Base-by-base conservation (phyloP, 2,113 vertebrate species). In the Dolichotis patagonum region DNA sequence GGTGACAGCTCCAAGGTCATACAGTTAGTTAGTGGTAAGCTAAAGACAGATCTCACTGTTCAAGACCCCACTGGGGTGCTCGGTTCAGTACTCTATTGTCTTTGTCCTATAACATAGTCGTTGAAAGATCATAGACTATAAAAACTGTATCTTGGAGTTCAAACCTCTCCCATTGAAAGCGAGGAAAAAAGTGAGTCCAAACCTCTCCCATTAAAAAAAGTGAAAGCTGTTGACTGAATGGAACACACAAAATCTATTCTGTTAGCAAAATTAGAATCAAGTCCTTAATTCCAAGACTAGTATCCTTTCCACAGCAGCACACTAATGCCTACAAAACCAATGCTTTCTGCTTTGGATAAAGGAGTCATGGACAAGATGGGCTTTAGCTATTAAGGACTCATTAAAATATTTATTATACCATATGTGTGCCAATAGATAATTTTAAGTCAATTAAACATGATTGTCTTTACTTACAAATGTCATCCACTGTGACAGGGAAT, bases 401-500 rank as follows among this genome's bases (percentile, higher is more conserved):
- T n/a, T 60, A 67, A 94, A 93, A 90, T 82, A 88, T 63, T 69
- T 85, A 90, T 56, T 87, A 85, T 91, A 81, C 41, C 41, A 91
- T 38, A 71, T 43, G 73, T 85, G n/a, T 95, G 77, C 95, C 83
- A 94, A 56, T 20, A 84, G 75, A 63, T 90, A 95, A 95, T 52
- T 94, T 97, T 75, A 90, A 90, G 90, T 90, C 41, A 92, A 65
- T 97, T 96, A 96, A 98, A 96, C 19, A 96, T 38, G 85, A 89
- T 96, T 96, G 80, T 96, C 73, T 97, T 98, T 97, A 97, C 96
- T 98, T 96, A 96, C 97, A 98, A 90, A 97, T 98, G 96, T 97
- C 97, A 98, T 97, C 96, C 95, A 97, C 80, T 97, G 94, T 97
- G 98, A 97, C 96, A 98, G 97, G 97, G 97, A 97, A 96, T 97